These are phyloP conservation scores for Temnothorax curvispinosus DNA, from an alignment of 1,140 invertebrate species.

Conservation along the genomic window DNA sequence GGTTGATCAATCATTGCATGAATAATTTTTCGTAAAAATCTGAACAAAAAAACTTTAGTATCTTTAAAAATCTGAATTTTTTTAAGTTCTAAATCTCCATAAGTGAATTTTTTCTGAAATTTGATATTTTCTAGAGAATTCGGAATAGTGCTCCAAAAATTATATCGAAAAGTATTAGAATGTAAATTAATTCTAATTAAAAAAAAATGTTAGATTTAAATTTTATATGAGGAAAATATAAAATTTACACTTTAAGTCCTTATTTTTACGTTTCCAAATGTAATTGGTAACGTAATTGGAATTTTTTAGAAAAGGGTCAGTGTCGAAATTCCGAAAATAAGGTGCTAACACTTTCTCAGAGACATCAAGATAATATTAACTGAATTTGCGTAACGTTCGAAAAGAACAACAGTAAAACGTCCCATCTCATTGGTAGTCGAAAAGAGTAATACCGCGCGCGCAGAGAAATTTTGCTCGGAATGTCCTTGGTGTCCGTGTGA, in stretches of 20 bases:
- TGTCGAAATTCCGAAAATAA: background rate
- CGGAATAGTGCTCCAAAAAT: background rate
- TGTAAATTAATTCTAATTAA: background rate
- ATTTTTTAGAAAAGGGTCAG: background rate
- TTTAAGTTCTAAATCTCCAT: background rate
- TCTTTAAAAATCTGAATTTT: background rate
- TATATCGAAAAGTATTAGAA: background rate
- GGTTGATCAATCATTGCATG: background rate
- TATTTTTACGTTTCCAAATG: background rate
- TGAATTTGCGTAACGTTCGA: background rate
- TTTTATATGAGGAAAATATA: background rate
- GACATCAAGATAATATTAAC: background rate
- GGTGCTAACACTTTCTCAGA: background rate
- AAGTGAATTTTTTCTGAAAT: background rate
- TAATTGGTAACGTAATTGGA: no score
- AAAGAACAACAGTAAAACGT: background rate
- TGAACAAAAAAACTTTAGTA: background rate
- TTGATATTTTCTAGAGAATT: background rate
- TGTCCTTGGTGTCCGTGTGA: constrained; percentile 55
- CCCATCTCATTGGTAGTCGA: background rate
- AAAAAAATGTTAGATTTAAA: background rate
- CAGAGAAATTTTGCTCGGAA: constrained; percentile 43
- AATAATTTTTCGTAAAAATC: background rate
- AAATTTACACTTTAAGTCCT: background rate
- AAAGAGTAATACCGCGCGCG: constrained; percentile 26